Conservation (phyloP, 2,797 vertebrate species). For the Phylloscopus collybita region DNA sequence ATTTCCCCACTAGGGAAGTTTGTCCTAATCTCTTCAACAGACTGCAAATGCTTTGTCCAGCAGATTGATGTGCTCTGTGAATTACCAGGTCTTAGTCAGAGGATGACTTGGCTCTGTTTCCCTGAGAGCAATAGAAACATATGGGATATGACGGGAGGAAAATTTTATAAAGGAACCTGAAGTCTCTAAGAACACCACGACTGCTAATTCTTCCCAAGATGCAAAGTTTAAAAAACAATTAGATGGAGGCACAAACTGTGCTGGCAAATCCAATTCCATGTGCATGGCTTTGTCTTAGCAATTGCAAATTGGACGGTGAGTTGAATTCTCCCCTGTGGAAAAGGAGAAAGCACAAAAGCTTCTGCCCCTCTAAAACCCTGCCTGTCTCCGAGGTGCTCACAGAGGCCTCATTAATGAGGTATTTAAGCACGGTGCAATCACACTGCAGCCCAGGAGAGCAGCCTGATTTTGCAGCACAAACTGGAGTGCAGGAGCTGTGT, state of each 20-base stretch:
- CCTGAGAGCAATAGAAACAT: not conserved
- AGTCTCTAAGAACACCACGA: not conserved
- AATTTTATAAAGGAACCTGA: not conserved
- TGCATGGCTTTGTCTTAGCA: conserved; percentile 18
- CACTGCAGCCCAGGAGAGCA: conserved; percentile 19
- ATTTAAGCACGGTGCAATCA: conserved; percentile 44
- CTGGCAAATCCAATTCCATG: conserved; percentile 25
- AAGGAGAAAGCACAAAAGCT: conserved; percentile 13
- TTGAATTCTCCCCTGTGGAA: conserved; percentile 15
- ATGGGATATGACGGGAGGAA: not conserved
- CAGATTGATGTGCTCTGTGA: not conserved
- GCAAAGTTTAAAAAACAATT: conserved; percentile 60
- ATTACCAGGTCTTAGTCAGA: conserved; percentile 2
- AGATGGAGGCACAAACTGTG: conserved; percentile 12
- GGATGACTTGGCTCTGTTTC: not conserved
- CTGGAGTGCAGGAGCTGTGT: not conserved
- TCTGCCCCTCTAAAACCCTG: conserved; percentile 13
- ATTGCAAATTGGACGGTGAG: conserved; percentile 46
- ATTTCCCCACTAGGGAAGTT: not conserved
- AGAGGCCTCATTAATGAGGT: conserved; percentile 49
- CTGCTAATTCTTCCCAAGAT: conserved; percentile 49
- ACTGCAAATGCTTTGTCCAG: not conserved
- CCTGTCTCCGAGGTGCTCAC: not conserved
- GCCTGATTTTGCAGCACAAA: not conserved
- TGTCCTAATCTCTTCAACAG: not conserved